Evolutionary conservation across 2,888 invertebrate genomes (phyloP), one percentile per base, ranked within the genome.

Genomic region (Mythimna loreyi): DNA sequence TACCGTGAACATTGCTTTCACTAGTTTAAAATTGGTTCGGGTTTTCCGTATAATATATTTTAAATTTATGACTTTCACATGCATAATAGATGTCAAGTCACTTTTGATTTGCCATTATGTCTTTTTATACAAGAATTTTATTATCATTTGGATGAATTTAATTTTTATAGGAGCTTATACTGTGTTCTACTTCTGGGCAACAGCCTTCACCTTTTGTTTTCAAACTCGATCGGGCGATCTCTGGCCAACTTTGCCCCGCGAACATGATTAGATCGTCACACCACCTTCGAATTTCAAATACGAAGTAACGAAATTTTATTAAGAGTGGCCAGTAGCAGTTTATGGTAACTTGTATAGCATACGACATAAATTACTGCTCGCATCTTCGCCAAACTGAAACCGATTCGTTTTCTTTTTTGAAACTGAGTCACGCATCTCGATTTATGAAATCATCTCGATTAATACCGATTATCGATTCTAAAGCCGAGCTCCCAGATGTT

Each of bases 1-100:
- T 47, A 59, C 60, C 58, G 72, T 68, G 72, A 72, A 67, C 59
- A 45, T 72, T 63, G 49, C 82, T 84, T 82, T 82, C 80, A 72
- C 84, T 72, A 63, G 30, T 52, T 57, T 47, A 28, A 28, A 67
- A 70, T 62, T 59, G 50, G 28, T 63, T 58, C 52, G 58, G 60
- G 36, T 72, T 60, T 70, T 63, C 64, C 64, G 56, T 64, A 60
- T 45, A 69, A 56, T 36, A 30, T 59, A 67, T 45, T 69, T 69
- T n/a, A n/a, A 63, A 28, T 57, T 43, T 47, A 65, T 65, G 59
- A 55, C 62, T 62, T 80, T 55, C 58, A 57, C 52, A 49, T 66
- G 45, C 49, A 13, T 57, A 50, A 25, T 36, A 30, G 19, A 40
- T 43, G 47, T 5, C 21, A 36, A 36, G 50, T 43, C 25, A n/a